Percentiles rank a stretch among this genome's conserved stretches.
Evolutionary conservation across 64 coral and sea anemone species (phyloP).

Genomic region (Actinia equina): DNA sequence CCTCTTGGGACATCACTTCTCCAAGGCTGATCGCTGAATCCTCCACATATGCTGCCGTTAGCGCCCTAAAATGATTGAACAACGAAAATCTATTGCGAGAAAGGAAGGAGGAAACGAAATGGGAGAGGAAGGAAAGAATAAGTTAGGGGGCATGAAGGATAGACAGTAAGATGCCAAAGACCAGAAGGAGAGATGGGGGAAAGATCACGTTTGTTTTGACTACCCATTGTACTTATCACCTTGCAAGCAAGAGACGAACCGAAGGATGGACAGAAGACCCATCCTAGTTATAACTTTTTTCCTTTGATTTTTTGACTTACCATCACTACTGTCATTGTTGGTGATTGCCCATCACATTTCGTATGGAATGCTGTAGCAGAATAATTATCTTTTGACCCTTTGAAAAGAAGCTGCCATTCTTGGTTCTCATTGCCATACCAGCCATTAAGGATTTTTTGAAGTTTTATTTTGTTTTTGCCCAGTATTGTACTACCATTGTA

Average conservation of each 20-base stretch:
- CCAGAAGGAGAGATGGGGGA: too few relatives aligned
- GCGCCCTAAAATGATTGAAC: slow-evolving; percentile 31
- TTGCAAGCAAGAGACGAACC: too few relatives aligned
- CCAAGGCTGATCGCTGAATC: slow-evolving; percentile 87
- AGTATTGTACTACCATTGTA: slow-evolving; percentile 71
- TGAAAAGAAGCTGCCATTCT: slow-evolving; percentile 81
- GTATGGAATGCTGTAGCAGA: slow-evolving; percentile 74
- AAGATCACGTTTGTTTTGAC: too few relatives aligned
- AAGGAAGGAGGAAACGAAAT: not conserved
- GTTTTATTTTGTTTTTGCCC: slow-evolving; percentile 64
- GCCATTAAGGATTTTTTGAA: slow-evolving; percentile 67
- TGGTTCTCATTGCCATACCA: slow-evolving; percentile 91
- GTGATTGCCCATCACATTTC: slow-evolving; percentile 85
- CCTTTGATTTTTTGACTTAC: slow-evolving; percentile 7
- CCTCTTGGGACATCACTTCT: slow-evolving; percentile 78
- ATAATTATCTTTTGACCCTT: slow-evolving; percentile 75
- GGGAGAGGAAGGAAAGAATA: not conserved
- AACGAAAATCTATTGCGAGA: too few relatives aligned
- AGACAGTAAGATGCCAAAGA: too few relatives aligned
- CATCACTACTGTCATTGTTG: slow-evolving; percentile 76
- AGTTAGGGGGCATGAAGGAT: too few relatives aligned
- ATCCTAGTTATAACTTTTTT: not conserved
- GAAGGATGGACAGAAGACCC: too few relatives aligned
- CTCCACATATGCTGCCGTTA: slow-evolving; percentile 81
- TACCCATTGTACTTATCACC: too few relatives aligned